These are phyloP conservation scores for Chamaetylas fuelleborni DNA, from an alignment of 2,113 vertebrate species.

Conservation along the genomic window DNA sequence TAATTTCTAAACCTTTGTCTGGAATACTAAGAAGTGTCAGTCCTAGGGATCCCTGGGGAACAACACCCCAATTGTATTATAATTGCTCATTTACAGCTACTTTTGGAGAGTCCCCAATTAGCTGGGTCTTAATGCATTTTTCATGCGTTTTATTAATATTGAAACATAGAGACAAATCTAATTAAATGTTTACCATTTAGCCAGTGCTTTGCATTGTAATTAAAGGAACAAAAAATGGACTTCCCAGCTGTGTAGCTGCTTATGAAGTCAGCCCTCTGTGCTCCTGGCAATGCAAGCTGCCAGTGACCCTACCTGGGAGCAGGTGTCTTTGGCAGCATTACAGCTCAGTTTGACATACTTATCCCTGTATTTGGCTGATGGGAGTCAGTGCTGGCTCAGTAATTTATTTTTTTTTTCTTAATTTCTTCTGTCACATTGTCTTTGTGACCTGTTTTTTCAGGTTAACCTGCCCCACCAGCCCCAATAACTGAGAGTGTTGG, in stretches of 20 bases:
- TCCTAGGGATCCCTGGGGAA: not conserved
- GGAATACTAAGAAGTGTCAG: not conserved
- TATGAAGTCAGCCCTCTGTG: not conserved
- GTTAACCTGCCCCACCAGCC: not conserved
- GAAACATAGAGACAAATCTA: conserved; percentile 46
- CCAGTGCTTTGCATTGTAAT: not conserved
- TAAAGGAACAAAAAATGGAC: not conserved
- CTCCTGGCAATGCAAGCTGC: not conserved
- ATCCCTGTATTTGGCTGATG: not conserved
- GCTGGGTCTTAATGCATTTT: conserved; percentile 18
- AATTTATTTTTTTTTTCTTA: no score
- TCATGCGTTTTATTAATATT: conserved; percentile 33
- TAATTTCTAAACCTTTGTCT: not conserved
- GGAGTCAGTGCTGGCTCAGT: not conserved
- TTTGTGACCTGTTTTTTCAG: not conserved
- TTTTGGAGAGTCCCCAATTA: conserved; percentile 10
- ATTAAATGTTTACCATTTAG: conserved; percentile 45
- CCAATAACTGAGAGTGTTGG: not conserved
- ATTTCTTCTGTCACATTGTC: not conserved
- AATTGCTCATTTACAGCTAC: conserved; percentile 4
- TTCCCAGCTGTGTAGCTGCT: not conserved
- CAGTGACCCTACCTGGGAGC: not conserved
- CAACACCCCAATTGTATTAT: not conserved
- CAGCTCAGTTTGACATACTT: not conserved
- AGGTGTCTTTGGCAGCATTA: not conserved